Percentiles rank a stretch among this genome's conserved stretches.
These are phyloP conservation scores for Polymixis lichenea DNA, from an alignment of 2,888 invertebrate genomes.

Conservation along the genomic window DNA sequence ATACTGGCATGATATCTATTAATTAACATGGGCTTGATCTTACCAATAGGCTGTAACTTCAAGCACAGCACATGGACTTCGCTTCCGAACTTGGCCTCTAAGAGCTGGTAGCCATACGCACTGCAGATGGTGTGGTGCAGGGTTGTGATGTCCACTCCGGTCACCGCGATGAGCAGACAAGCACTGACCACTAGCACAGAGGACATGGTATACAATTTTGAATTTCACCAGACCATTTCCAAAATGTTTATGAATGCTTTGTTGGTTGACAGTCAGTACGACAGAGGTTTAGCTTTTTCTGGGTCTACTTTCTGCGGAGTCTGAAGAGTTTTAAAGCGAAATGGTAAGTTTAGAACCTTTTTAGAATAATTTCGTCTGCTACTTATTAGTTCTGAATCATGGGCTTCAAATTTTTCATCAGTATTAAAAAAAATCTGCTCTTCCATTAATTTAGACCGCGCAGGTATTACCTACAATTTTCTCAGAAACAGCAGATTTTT, in stretches of 20 bases:
- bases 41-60: slow-evolving; percentile 77
- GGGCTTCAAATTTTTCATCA: no score
- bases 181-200: slow-evolving; percentile 39
- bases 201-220: slow-evolving; percentile 58
- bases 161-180: slow-evolving; percentile 37
- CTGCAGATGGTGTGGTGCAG: slow-evolving; percentile 64
- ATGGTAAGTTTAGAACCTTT: slow-evolving; percentile 14
- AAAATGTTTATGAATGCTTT: slow-evolving; percentile 23
- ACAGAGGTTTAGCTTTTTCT: slow-evolving; percentile 33
- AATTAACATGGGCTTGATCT: slow-evolving; percentile 7
- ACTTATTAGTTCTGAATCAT: no score
- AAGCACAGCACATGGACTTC: slow-evolving; percentile 80
- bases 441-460: no score
- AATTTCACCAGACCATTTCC: slow-evolving; percentile 55
- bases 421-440: no score
- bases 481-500: no score
- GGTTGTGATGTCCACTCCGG: slow-evolving; percentile 20
- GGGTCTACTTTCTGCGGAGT: not conserved
- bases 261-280: slow-evolving; percentile 27
- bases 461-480: no score
- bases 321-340: not conserved
- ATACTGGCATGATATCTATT: not conserved
- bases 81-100: slow-evolving; percentile 79
- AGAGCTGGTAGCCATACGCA: slow-evolving; percentile 73
- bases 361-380: no score